These are phyloP conservation scores for Melitaea athalia DNA, from an alignment of 2,888 invertebrate species.

Conservation along the genomic window DNA sequence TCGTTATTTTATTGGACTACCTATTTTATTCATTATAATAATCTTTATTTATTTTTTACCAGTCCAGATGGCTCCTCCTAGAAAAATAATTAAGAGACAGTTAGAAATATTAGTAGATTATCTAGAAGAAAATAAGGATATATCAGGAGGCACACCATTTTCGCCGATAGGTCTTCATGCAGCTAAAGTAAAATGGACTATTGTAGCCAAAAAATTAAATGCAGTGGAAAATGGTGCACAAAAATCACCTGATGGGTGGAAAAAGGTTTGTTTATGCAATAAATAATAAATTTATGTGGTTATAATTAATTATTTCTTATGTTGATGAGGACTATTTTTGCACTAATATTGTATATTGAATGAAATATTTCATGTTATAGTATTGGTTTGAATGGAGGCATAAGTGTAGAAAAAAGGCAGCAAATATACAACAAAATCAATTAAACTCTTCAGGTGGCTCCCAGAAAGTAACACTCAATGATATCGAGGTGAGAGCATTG, in stretches of 20 bases:
- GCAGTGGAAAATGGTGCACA: slow-evolving; percentile 60
- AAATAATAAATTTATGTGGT: not conserved
- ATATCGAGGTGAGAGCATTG: slow-evolving; percentile 67
- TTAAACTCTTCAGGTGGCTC: slow-evolving; percentile 50
- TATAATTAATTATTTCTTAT: no score
- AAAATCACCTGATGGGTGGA: slow-evolving; percentile 70
- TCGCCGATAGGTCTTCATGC: slow-evolving; percentile 58
- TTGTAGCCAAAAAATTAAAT: slow-evolving; percentile 65
- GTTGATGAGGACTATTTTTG: not conserved
- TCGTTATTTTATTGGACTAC: no score
- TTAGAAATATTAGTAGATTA: slow-evolving; percentile 67
- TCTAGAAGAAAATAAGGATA: slow-evolving; percentile 64
- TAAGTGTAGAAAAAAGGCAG: slow-evolving; percentile 70
- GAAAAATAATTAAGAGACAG: slow-evolving; percentile 63
- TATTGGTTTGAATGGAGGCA: slow-evolving; percentile 76
- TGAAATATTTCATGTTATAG: slow-evolving; percentile 47
- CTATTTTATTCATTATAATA: not conserved
- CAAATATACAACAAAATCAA: slow-evolving; percentile 57
- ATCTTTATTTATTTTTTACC: slow-evolving; percentile 2
- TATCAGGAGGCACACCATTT: slow-evolving; percentile 60
- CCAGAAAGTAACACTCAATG: slow-evolving; percentile 64
- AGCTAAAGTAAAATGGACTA: slow-evolving; percentile 64
- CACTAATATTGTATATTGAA: not conserved
- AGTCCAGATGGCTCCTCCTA: slow-evolving; percentile 72
- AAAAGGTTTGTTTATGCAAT: slow-evolving; percentile 55